Base-by-base conservation (phyloP, 2,113 vertebrate genomes). In the Pseudopipra pipra region DNA sequence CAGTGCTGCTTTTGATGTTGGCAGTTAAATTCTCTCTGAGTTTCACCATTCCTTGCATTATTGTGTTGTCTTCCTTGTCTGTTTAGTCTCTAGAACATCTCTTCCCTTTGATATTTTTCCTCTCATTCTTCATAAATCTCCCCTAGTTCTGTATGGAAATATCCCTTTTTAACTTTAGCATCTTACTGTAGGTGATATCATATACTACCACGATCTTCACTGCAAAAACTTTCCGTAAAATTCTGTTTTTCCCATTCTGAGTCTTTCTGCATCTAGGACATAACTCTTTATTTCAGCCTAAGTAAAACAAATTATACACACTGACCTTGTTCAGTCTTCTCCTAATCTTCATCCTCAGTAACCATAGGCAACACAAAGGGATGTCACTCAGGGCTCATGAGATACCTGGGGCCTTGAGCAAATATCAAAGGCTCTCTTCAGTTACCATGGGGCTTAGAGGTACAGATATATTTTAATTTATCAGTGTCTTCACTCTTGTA, bases 401-500 rank as follows among this genome's bases (percentile, higher is more conserved):
- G 22, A 30, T 24, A 30, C 13, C 4, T 59, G 30, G 13, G 31
- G 6, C 27, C 15, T 39, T 27, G 7, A 12, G 15, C 4, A 90
- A 54, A 62, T 12, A 6, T 47, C 23, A 87, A 72, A 87, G 8
- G 2, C 1, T 81, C 4, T 56, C 23, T 49, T 67, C 21, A n/a
- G 4, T 17, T 39, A 1, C 14, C 10, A 22, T 0, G 1, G 25
- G 5, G 15, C 21, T 49, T 31, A 41, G 5, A 67, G 55, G 5
- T 37, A 22, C 12, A 49, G 13, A 4, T 46, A 7, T 6, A 3
- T 19, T 90, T 82, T 33, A n/a, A 4, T n/a, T 85, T 41, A 75
- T 0, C 2, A 10, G 1, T 1, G 7, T 24, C 12, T 14, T 68
- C 24, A 44, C 3, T 27, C 22, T 49, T 31, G 22, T 12, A 67